Percentiles rank a stretch among this genome's conserved stretches.
phyloP scores from a whole-genome alignment of 2,888 invertebrate genomes.

The Erpobdella octoculata region DNA sequence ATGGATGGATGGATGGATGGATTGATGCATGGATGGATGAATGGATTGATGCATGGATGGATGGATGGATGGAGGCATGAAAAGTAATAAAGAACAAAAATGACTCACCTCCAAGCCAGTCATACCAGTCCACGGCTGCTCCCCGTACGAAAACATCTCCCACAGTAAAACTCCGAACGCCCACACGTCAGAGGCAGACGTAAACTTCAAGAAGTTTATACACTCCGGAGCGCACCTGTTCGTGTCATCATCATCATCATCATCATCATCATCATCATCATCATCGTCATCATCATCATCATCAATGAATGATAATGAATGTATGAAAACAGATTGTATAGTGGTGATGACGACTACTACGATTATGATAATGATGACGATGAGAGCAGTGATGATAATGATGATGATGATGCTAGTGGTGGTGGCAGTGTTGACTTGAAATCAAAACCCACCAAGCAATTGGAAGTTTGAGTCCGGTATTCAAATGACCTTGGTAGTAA shows the following conservation, averaged over 20 bases:
- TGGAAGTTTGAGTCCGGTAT: constrained; percentile 88
- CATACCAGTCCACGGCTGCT: constrained; percentile 76
- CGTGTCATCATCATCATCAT: not conserved
- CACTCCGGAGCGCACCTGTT: constrained; percentile 90
- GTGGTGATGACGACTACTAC: not conserved
- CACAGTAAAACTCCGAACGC: constrained; percentile 94
- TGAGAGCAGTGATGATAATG: too few relatives aligned
- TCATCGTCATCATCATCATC: not conserved
- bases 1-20: not conserved
- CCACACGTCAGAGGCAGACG: constrained; percentile 94
- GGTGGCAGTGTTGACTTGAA: not conserved
- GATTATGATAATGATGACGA: not conserved
- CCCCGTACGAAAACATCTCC: constrained; percentile 98
- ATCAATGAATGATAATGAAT: too few relatives aligned
- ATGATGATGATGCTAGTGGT: too few relatives aligned
- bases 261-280: not conserved
- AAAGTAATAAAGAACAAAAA: not conserved
- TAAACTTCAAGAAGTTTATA: constrained; percentile 88
- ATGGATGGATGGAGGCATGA: too few relatives aligned
- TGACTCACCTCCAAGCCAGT: constrained; percentile 46
- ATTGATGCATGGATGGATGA: not conserved
- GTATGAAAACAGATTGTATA: too few relatives aligned
- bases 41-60: not conserved
- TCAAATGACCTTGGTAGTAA: constrained; percentile 96
- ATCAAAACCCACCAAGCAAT: constrained; percentile 72